Evolutionary conservation across 2,888 invertebrate species (phyloP), one percentile per base, ranked within the genome.

Genomic region (Ceramica pisi): DNA sequence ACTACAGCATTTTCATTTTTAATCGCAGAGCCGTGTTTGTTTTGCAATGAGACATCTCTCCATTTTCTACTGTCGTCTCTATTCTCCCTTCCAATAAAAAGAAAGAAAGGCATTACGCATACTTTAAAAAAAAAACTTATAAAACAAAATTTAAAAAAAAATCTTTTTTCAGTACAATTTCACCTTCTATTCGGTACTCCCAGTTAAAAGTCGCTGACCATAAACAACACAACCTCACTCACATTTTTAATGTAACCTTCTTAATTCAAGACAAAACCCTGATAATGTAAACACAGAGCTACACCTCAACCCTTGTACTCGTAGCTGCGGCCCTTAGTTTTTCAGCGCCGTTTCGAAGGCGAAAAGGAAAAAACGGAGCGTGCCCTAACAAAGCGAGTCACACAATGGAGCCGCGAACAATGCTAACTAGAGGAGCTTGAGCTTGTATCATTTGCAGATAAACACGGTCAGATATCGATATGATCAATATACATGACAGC

Each of bases 381-480:
- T 95, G 95, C 92, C 92, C 85, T 91, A 93, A 95, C 95, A 95
- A 96, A 93, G 94, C 92, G 88, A 78, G 82, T 87, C 81, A 86
- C 88, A 95, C 95, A 95, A 95, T 95, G 90, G 93, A 85, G 85
- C 89, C 90, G 87, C 89, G 94, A 94, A 96, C 95, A 95, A 95
- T 94, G 92, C 93, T 93, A 94, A 94, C 94, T 94, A 93, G 93
- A 93, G 90, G 89, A 89, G 89, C 86, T 86, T 84, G 72, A 88
- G 91, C 92, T 91, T 93, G 93, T 94, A 94, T 93, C 94, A 94
- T 92, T 93, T 90, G 91, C 90, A 93, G 94, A 94, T 94, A 93
- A 91, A 93, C 92, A 91, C 89, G 88, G 83, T 82, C 88, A 87
- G 84, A 86, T 87, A 90, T 90, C 89, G 89, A 89, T 80, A 74